Evolutionary conservation across 2,888 invertebrate genomes (phyloP), one percentile per base, ranked within the genome.

Genomic region (Andrena bucephala): DNA sequence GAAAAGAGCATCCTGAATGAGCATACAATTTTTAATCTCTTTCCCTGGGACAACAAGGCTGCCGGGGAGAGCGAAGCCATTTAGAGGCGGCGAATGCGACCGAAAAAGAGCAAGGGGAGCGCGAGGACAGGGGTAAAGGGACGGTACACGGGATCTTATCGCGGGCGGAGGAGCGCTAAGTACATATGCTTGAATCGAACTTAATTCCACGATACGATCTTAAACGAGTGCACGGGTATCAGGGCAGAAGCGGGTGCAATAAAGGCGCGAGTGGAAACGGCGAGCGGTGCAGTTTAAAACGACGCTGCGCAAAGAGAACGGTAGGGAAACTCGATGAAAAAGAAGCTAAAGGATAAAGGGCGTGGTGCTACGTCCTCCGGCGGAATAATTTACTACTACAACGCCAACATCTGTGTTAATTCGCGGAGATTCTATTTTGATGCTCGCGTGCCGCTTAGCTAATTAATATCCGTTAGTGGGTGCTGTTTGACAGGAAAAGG

Each of bases 131-230:
- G 29, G 7, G 50, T 54, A 33, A 42, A 48, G 24, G 70, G 31
- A 70, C 73, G 42, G 72, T 60, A 71, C 42, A 60, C 60, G 82
- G 88, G 62, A 89, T 91, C 89, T 91, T 91, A 92, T 92, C 91
- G 77, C 76, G 69, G 72, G 63, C 50, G 63, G 82, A 73, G 67
- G 52, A 84, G 78, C 85, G 87, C 85, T 90, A 90, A 89, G 90
- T 90, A 92, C 91, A 90, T 89, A 90, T 88, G 90, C 90, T 90
- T 87, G 90, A 91, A 92, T 92, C 90, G 87, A 91, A 91, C 89
- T 90, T 92, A 90, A 92, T 91, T 90, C 86, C 83, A 66, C 80
- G 91, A 92, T 92, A 91, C 83, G 85, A 92, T 91, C 90, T 91
- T 88, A 87, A 89, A 81, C 75, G 85, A 85, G 78, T 80, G 80